Evolutionary conservation across 1,140 invertebrate species (phyloP).

Genomic region (Doryteuthis pealeii): DNA sequence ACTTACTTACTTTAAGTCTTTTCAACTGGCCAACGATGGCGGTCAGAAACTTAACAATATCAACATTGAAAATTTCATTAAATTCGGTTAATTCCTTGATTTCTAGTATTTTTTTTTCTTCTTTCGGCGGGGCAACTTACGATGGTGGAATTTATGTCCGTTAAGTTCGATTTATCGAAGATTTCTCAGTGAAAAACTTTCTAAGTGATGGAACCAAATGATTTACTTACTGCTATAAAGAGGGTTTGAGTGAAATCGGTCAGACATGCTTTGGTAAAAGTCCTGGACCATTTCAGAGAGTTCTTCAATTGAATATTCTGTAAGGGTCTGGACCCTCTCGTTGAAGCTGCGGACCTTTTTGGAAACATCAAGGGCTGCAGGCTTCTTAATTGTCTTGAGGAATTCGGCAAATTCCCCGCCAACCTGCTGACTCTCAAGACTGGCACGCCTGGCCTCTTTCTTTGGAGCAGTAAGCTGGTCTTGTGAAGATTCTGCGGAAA

Average conservation of each 20-base stretch:
- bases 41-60: too few relatives aligned
- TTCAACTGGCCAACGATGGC: too few relatives aligned
- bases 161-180: too few relatives aligned
- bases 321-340: conserved; percentile 68
- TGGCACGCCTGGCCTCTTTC: conserved; percentile 45
- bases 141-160: too few relatives aligned
- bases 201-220: too few relatives aligned
- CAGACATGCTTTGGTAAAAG: conserved; percentile 82
- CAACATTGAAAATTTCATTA: too few relatives aligned
- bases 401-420: conserved; percentile 58
- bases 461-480: conserved; percentile 19
- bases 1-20: too few relatives aligned
- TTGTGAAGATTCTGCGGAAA: conserved; percentile 3
- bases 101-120: too few relatives aligned
- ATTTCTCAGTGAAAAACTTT: too few relatives aligned
- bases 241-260: conserved; percentile 66
- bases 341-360: conserved; percentile 70
- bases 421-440: conserved; percentile 58
- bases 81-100: too few relatives aligned
- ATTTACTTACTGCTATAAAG: conserved; percentile 65
- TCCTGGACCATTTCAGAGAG: conserved; percentile 86
- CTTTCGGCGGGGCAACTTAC: too few relatives aligned
- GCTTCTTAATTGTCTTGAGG: conserved; percentile 50
- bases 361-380: conserved; percentile 69
- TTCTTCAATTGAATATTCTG: conserved; percentile 77